These are phyloP conservation scores for Prenolepis imparis DNA, from an alignment of 2,888 invertebrate species.

Conservation along the genomic window DNA sequence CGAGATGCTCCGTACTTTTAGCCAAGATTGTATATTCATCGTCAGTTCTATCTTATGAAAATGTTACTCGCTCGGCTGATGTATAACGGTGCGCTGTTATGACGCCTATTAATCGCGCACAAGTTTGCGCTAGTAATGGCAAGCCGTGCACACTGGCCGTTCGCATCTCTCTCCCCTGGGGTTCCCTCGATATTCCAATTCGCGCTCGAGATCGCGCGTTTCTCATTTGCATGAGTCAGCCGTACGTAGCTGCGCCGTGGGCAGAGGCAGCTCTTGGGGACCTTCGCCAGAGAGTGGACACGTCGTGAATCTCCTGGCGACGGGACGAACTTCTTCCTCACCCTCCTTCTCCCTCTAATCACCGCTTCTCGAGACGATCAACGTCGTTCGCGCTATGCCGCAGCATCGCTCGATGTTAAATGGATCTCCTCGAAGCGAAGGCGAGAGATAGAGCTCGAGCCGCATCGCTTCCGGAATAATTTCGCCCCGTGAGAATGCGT, in stretches of 20 bases:
- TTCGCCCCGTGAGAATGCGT: constrained; percentile 72
- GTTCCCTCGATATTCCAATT: constrained; percentile 43
- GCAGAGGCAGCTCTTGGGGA: constrained; percentile 17
- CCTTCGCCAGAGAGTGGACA: constrained; percentile 42
- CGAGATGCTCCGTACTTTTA: too few species aligned
- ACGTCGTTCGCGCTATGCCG: constrained; percentile 79
- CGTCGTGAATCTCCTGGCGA: constrained; percentile 37
- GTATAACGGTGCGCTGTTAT: constrained; percentile 46
- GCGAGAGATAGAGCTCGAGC: constrained; percentile 25
- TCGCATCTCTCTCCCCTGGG: constrained; percentile 24
- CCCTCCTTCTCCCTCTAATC: constrained; percentile 59
- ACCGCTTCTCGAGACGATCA: constrained; percentile 72
- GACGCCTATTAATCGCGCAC: constrained; percentile 43
- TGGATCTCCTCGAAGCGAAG: constrained; percentile 37
- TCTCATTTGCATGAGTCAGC: constrained; percentile 71
- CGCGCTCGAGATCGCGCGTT: constrained; percentile 37
- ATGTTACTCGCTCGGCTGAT: constrained; percentile 43
- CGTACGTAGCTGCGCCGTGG: constrained; percentile 41
- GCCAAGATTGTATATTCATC: not conserved
- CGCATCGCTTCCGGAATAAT: constrained; percentile 76
- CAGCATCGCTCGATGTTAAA: constrained; percentile 63
- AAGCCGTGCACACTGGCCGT: constrained; percentile 33
- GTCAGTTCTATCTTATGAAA: constrained; percentile 30
- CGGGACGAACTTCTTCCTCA: constrained; percentile 2
- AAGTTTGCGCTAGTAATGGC: constrained; percentile 36